Base-by-base conservation (phyloP, 2,113 vertebrate genomes). In the Triplophysa tibetana region DNA sequence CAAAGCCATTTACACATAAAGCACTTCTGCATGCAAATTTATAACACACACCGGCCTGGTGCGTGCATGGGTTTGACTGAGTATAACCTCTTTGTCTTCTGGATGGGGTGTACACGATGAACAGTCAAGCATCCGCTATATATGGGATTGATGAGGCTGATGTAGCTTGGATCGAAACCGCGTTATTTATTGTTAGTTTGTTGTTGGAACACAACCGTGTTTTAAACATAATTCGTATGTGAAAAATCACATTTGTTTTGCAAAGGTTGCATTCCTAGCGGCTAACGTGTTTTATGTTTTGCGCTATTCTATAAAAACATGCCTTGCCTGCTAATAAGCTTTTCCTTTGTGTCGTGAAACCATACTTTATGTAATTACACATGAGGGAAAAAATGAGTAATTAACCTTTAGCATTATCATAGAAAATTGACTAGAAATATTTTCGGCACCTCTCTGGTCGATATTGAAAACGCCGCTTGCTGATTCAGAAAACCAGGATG, bases 1-100 rank as follows among this genome's bases (percentile, higher is more conserved):
- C 84, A 87, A 85, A 80, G 81, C 78, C 82, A 86, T 89, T 91
- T 88, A 86, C 60, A 80, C 80, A 61, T 78, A 83, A 33, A 75
- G 77, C 77, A 67, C 79, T 41, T 74, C 75, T 56, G 63, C 75
- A 81, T 81, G 65, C 72, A 81, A 68, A 60, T 82, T 48, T 23
- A 75, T 75, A 62, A 21, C 14, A 33, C 48, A 65, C 24, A 56
- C 9, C 33, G 58, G 21, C 24, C 82, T 83, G 82, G 83, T 80
- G 82, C 81, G 83, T 62, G 74, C 41, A 62, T 21, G 68, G 62
- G 33, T 84, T 80, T 81, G 75, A 81, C 79, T 69, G 75, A 29
- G 62, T 75, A 78, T 84, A 83, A 85, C 78, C 80, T 54, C 79
- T 41, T n/a, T 9, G 17, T 58, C 21, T 56, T 66, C 17, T 6